A percentile compares a stretch with the other conserved stretches of the same genome.
phyloP scores from a whole-genome alignment of 2,888 invertebrate genomes.

The Gibbula magus region DNA sequence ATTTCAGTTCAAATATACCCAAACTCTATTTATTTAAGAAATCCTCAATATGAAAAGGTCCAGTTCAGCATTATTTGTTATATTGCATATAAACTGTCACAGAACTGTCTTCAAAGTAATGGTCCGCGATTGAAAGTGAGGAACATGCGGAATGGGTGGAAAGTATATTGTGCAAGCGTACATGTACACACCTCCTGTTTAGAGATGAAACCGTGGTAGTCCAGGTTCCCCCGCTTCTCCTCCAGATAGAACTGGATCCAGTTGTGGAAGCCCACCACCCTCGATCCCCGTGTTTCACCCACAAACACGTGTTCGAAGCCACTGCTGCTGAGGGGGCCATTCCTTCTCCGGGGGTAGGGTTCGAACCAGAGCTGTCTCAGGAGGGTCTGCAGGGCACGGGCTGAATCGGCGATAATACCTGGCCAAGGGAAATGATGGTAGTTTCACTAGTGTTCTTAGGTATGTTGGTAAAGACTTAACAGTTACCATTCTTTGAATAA shows the following conservation, averaged over 20 bases:
- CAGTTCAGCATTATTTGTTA: no score
- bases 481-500: no score
- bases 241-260: conserved; percentile 90
- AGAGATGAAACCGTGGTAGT: conserved; percentile 53
- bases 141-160: no score
- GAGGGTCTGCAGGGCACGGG: conserved; percentile 66
- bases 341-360: conserved; percentile 81
- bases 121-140: no score
- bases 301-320: conserved; percentile 95
- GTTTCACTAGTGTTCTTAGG: no score
- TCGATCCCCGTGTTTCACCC: conserved; percentile 81
- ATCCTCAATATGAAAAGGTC: no score
- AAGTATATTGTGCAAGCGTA: no score
- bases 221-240: conserved; percentile 77
- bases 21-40: no score
- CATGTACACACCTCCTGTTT: conserved; percentile 21
- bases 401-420: conserved; percentile 31
- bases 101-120: no score
- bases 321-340: conserved; percentile 84
- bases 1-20: no score
- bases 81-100: no score
- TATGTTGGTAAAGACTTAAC: no score
- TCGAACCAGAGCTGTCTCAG: conserved; percentile 78
- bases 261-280: conserved; percentile 89
- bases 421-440: not conserved